phyloP scores from a whole-genome alignment of 2,113 vertebrate genomes.

The Bubalus kerabau region DNA sequence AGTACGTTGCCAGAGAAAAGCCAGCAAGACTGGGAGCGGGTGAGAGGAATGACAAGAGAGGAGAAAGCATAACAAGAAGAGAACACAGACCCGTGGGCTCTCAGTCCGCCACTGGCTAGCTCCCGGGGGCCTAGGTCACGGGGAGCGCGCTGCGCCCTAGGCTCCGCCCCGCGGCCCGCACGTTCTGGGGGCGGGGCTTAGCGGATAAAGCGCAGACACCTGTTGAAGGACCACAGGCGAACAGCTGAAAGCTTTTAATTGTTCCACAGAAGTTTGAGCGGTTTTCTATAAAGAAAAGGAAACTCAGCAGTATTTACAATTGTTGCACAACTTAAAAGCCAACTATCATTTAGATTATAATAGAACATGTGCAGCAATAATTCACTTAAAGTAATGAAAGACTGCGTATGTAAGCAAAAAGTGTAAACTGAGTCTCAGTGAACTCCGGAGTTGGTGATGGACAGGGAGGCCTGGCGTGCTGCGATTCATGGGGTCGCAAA shows the following conservation, averaged over 20 bases:
- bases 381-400: not conserved
- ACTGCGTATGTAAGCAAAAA: not conserved
- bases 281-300: not conserved
- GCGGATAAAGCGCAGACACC: fast-evolving
- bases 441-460: not conserved
- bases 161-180: not conserved
- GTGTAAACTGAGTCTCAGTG: not conserved
- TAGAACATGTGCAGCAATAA: not conserved
- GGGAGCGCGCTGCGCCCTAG: fast-evolving
- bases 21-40: not conserved
- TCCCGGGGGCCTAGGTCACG: fast-evolving
- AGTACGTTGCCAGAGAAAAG: not conserved
- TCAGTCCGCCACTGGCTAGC: fast-evolving
- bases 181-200: not conserved
- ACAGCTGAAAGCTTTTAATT: not conserved
- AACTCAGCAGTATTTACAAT: not conserved
- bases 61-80: not conserved
- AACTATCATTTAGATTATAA: not conserved
- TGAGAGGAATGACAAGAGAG: not conserved
- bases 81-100: not conserved
- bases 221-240: not conserved
- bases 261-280: not conserved
- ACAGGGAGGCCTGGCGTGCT: too few relatives aligned
- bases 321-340: not conserved
- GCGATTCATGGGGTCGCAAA: too few relatives aligned